A percentile compares a stretch with the other conserved stretches of the same genome.
phyloP scores from a whole-genome alignment of 2,888 invertebrate species.

The Anaspis maculata region DNA sequence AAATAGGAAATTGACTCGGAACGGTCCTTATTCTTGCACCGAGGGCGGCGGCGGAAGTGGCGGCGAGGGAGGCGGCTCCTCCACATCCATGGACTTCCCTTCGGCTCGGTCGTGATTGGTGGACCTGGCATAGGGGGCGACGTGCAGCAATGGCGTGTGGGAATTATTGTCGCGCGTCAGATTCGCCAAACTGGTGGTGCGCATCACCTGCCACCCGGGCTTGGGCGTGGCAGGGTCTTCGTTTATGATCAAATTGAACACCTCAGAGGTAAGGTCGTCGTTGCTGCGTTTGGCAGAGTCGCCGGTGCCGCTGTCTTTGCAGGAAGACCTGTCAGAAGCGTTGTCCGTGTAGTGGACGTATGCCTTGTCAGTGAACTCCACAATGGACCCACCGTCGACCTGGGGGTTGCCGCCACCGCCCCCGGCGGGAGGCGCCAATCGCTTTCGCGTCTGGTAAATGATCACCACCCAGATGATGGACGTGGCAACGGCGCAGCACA shows the following conservation, averaged over 20 bases:
- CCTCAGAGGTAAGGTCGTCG: conserved; percentile 37
- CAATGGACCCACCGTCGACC: conserved; percentile 25
- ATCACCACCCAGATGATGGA: conserved; percentile 87
- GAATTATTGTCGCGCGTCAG: conserved; percentile 22
- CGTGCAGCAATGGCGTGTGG: conserved; percentile 30
- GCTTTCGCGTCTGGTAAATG: conserved; percentile 75
- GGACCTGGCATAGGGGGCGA: conserved; percentile 27
- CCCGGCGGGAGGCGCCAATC: conserved; percentile 45
- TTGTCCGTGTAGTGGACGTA: conserved; percentile 50
- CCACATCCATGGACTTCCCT: conserved; percentile 1
- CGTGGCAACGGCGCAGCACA: conserved; percentile 86
- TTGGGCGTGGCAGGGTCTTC: conserved; percentile 4
- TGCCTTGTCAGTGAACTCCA: conserved; percentile 25
- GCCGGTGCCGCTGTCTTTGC: conserved; percentile 75
- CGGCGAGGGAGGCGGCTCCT: not conserved
- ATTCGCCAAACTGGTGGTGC: conserved; percentile 23
- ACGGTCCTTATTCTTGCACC: no score
- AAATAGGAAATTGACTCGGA: conserved; percentile 21
- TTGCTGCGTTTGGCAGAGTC: conserved; percentile 68
- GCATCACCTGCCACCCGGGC: conserved; percentile 13
- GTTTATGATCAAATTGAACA: conserved; percentile 27
- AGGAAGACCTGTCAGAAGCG: conserved; percentile 65
- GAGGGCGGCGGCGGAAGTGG: no score
- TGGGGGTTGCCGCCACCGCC: conserved; percentile 42
- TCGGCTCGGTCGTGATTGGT: conserved; percentile 35